phyloP scores from a whole-genome alignment of 2,113 vertebrate species.

The Clarias macrocephalus region DNA sequence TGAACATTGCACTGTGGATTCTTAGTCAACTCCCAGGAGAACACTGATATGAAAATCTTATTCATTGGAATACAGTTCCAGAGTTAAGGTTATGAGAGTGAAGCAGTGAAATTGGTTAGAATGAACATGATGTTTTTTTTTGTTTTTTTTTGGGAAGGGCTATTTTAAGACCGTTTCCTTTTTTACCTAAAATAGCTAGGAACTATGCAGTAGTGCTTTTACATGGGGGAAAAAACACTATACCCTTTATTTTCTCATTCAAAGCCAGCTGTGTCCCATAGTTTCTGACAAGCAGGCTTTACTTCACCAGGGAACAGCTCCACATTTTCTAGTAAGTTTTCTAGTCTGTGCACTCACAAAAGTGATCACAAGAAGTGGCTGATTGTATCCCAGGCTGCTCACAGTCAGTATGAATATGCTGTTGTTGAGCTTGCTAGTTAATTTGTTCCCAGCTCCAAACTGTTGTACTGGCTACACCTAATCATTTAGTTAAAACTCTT shows the following conservation, averaged over 20 bases:
- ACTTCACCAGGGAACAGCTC: background rate
- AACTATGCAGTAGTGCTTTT: background rate
- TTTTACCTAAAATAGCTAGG: background rate
- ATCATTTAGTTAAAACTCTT: too few relatives aligned
- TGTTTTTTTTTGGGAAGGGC: background rate
- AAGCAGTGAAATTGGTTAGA: background rate
- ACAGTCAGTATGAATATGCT: too few relatives aligned
- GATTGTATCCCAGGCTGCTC: too few relatives aligned
- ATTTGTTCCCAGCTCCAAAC: too few relatives aligned
- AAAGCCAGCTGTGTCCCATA: constrained; percentile 1
- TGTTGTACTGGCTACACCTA: too few relatives aligned
- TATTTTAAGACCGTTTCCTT: constrained; percentile 22
- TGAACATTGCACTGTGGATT: background rate
- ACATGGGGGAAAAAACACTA: too few relatives aligned
- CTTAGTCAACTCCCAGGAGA: background rate
- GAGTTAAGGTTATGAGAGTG: background rate
- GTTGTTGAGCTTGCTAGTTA: too few relatives aligned
- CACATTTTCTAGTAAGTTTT: background rate
- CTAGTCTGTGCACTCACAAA: too few relatives aligned
- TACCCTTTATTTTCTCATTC: background rate
- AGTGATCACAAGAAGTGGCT: too few relatives aligned
- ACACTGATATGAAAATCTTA: background rate
- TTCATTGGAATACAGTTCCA: background rate
- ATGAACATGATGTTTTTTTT: background rate
- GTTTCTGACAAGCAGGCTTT: background rate